These are phyloP conservation scores for Tetramorium bicarinatum DNA, from an alignment of 2,888 invertebrate genomes.

Conservation along the genomic window DNA sequence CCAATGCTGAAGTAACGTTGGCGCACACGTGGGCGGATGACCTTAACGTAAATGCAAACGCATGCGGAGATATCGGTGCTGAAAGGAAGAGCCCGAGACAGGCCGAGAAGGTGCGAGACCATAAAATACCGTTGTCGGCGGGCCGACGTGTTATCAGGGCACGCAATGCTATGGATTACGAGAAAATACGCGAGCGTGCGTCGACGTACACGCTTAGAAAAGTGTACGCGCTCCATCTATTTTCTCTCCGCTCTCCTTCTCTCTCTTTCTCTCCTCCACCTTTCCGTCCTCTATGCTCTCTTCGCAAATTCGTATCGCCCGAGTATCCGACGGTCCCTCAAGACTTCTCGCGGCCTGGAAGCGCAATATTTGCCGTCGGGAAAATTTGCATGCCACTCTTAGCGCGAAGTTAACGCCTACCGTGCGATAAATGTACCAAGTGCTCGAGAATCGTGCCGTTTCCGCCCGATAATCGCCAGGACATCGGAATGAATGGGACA, in stretches of 20 bases:
- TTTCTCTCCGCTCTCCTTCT: slow-evolving; percentile 7
- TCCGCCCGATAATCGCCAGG: slow-evolving; percentile 8
- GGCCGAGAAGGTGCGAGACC: slow-evolving; percentile 79
- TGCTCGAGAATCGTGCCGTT: slow-evolving; percentile 8
- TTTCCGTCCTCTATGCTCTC: neutral
- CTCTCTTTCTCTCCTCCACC: neutral
- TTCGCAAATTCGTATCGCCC: slow-evolving; percentile 18
- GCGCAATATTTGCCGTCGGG: slow-evolving; percentile 35
- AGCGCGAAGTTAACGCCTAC: slow-evolving; percentile 22
- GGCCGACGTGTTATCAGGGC: slow-evolving; percentile 82
- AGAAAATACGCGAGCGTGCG: slow-evolving; percentile 71
- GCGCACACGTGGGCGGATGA: slow-evolving; percentile 70
- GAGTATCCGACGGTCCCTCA: slow-evolving; percentile 30
- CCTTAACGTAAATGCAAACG: slow-evolving; percentile 74
- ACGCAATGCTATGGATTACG: slow-evolving; percentile 84
- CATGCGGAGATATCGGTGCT: slow-evolving; percentile 75
- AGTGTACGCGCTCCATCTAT: slow-evolving; percentile 51
- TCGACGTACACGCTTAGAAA: slow-evolving; percentile 61
- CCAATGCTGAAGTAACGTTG: slow-evolving; percentile 61
- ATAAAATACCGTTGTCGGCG: slow-evolving; percentile 81
- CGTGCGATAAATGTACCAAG: slow-evolving; percentile 20
- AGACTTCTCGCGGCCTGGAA: slow-evolving; percentile 18
- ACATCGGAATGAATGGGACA: slow-evolving; percentile 17
- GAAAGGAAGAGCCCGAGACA: slow-evolving; percentile 77
- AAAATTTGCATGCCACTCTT: slow-evolving; percentile 43